Evolutionary conservation across 2,113 vertebrate species (phyloP), one percentile per base, ranked within the genome.

Genomic region (Channa maculata): DNA sequence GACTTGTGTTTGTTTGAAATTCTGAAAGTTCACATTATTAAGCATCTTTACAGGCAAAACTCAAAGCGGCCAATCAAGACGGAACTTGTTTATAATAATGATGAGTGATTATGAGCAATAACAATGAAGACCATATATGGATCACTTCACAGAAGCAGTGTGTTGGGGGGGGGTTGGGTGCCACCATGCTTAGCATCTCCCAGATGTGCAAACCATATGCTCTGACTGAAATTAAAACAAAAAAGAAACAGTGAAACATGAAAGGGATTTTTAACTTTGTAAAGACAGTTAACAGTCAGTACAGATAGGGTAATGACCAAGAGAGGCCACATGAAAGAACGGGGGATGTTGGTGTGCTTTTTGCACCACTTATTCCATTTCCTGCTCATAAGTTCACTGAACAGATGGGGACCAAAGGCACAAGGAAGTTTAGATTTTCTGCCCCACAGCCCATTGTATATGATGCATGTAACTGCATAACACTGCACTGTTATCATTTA

Each of bases 121-220:
- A 87, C 92, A 89, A 85, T 88, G 88, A 88, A 82, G 89, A 87
- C 82, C 90, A 91, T 91, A 88, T 88, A 91, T 89, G 89, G 90
- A 89, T 92, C 85, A 92, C 87, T 91, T 91, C 89, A 86, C 89
- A 86, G 83, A 72, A 86, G 81, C 79, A 38, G 57, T 43, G 85
- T 75, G 80, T 68, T 24, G 24, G 24, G 78, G 78, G 63, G n/a
- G 78, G 86, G 86, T 44, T 64, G 75, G 71, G 80, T 85, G 87
- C 79, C 86, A 85, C 49, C 82, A 79, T 89, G 81, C 88, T 65
- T 93, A 91, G 90, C 96, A 95, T 95, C 95, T 96, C 95, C 94
- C 96, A 96, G 95, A 95, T 95, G 97, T 95, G 94, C 95, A 93
- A 94, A 94, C 95, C 96, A 96, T 95, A 96, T 97, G 96, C 94